Base-by-base conservation (phyloP, 2,113 vertebrate species). In the Sula dactylatra region DNA sequence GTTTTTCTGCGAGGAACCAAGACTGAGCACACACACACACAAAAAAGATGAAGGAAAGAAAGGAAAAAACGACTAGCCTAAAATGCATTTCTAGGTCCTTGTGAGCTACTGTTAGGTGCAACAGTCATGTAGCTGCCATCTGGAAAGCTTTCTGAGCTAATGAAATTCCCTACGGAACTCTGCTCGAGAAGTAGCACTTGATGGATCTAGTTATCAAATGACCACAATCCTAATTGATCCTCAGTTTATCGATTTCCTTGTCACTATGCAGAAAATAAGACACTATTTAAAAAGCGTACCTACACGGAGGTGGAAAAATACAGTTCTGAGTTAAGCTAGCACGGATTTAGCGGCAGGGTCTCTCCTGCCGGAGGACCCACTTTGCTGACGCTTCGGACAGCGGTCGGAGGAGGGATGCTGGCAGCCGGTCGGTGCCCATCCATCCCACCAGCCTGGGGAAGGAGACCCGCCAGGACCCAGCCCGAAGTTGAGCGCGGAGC, bases 201-300 rank as follows among this genome's bases (percentile, higher is more conserved):
- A 84, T 62, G 70, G 82, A 94, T 93, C 92, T 89, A 94, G 74
- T 78, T 94, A 90, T 54, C 86, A 85, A 91, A 70, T 11, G 12
- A 32, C 59, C 59, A 71, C 64, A 44, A 86, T 93, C 86, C 86
- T 78, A 93, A 91, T 0, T 70, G 86, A 96, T 83, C 45, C 62
- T 81, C 42, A 11, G 55, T 65, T 76, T 85, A 89, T 85, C 17
- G 42, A 90, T 62, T 80, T 87, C 47, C 55, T 66, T 70, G 58
- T 83, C 81, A 71, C 74, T 36, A 40, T 13, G 27, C 38, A 88
- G 71, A 91, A 90, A 94, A 74, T 20, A 58, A 80, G 42, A 58
- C 6, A 16, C n/a, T 24, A 14, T 71, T 81, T 27, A 10, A 77
- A 85, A 83, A 92, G 66, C 19, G 2, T 42, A 58, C 16, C 16